A percentile compares a stretch with the other conserved stretches of the same genome.
phyloP scores from a whole-genome alignment of 2,797 vertebrate species.

The Oreonectes daqikongensis region DNA sequence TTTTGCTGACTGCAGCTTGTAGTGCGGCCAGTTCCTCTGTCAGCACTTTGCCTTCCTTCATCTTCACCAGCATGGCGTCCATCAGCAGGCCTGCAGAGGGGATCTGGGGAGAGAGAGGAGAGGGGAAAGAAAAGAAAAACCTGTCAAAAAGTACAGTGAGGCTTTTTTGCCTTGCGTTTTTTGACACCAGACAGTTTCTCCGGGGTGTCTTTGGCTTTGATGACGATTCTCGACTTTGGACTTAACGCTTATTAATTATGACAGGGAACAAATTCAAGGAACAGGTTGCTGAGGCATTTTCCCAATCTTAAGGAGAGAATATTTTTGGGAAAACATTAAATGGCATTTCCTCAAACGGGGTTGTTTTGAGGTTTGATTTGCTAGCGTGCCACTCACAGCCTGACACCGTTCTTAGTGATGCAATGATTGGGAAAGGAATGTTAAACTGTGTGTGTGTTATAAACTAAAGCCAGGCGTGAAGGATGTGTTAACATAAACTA shows the following conservation, averaged over 20 bases:
- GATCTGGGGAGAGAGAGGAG: conserved; percentile 74
- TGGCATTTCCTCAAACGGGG: conserved; percentile 22
- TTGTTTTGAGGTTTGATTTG: conserved; percentile 39
- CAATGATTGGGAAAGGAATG: conserved; percentile 11
- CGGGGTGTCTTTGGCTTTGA: conserved; percentile 56
- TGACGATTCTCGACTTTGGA: conserved; percentile 39
- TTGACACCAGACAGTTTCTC: conserved; percentile 69
- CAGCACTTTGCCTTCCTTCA: conserved; percentile 90
- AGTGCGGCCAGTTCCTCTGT: conserved; percentile 85
- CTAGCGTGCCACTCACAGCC: conserved; percentile 16
- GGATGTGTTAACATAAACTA: conserved; percentile 49
- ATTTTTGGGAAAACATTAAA: conserved; percentile 20
- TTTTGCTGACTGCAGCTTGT: conserved; percentile 43
- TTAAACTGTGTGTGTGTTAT: conserved; percentile 4
- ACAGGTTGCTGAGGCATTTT: conserved; percentile 37
- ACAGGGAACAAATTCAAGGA: conserved; percentile 40
- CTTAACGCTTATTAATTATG: conserved; percentile 38
- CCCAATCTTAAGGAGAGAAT: conserved; percentile 19
- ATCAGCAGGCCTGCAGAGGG: conserved; percentile 87
- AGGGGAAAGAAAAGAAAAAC: conserved; percentile 66
- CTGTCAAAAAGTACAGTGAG: conserved; percentile 53
- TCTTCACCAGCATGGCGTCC: conserved; percentile 87
- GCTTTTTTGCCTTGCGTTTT: conserved; percentile 52
- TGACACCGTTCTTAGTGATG: conserved; percentile 15
- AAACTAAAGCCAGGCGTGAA: not conserved